Percentiles rank a stretch among this genome's conserved stretches.
Conservation (phyloP, 2,888 invertebrate species). For the Aelia acuminata region DNA sequence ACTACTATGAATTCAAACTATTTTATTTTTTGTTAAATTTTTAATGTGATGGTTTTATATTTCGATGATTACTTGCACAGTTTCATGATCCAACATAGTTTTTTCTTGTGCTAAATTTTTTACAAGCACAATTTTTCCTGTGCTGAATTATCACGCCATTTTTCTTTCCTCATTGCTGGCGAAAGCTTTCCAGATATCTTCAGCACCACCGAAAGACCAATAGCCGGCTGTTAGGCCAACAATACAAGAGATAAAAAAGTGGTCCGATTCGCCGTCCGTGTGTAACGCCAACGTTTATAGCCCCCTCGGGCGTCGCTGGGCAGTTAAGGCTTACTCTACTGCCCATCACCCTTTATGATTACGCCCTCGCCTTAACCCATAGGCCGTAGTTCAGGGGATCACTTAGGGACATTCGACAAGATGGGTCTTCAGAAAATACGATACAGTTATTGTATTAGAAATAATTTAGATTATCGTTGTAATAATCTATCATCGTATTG, state of each 20-base stretch:
- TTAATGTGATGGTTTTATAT: no score
- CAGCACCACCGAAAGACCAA: background rate
- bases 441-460: background rate
- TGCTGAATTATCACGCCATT: background rate
- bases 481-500: no score
- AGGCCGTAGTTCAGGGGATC: background rate
- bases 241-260: background rate
- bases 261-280: constrained; percentile 1
- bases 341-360: constrained; percentile 15
- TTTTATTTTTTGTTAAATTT: no score
- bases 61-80: no score
- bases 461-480: background rate
- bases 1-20: no score
- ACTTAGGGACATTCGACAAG: background rate
- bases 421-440: background rate
- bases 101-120: no score
- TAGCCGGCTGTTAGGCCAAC: background rate
- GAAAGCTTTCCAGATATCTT: background rate
- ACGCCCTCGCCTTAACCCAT: background rate
- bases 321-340: constrained; percentile 15
- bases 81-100: no score
- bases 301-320: background rate
- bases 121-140: no score
- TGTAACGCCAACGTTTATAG: constrained; percentile 18
- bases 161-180: background rate